A percentile compares a stretch with the other conserved stretches of the same genome.
Conservation (phyloP, 2,888 invertebrate genomes). For the Lithophane socia region DNA sequence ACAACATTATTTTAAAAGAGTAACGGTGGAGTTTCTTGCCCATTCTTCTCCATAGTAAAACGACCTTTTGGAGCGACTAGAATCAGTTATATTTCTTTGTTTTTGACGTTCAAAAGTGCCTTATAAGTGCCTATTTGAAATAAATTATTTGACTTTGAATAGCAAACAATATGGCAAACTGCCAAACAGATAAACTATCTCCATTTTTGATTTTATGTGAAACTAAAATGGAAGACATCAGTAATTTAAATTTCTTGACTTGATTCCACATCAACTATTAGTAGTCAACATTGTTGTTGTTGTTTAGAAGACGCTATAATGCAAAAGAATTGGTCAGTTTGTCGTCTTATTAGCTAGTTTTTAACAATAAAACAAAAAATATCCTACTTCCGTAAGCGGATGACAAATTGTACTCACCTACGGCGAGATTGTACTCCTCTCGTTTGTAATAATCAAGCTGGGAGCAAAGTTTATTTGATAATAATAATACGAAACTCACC, state of each 20-base stretch:
- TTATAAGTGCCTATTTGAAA: too few relatives aligned
- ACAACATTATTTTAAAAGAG: too few relatives aligned
- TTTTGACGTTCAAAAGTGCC: too few relatives aligned
- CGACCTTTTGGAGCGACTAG: too few relatives aligned
- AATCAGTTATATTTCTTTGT: too few relatives aligned
- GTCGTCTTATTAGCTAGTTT: background rate
- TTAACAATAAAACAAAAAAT: background rate
- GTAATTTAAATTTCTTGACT: constrained; percentile 4
- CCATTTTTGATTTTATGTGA: background rate
- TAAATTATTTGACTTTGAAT: too few relatives aligned
- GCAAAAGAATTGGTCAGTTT: background rate
- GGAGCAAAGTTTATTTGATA: background rate
- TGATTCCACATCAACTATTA: background rate
- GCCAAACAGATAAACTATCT: background rate
- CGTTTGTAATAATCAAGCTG: background rate
- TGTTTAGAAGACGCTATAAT: background rate
- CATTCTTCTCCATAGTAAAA: too few relatives aligned
- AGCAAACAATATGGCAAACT: too few relatives aligned
- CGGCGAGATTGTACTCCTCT: background rate
- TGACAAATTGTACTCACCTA: background rate
- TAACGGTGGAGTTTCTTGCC: too few relatives aligned
- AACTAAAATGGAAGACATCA: constrained; percentile 1
- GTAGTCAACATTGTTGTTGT: background rate
- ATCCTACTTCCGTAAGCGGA: background rate
- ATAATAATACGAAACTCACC: constrained; percentile 32